A percentile compares a stretch with the other conserved stretches of the same genome.
These are phyloP conservation scores for Strigops habroptila DNA, from an alignment of 2,113 vertebrate species.

Conservation along the genomic window DNA sequence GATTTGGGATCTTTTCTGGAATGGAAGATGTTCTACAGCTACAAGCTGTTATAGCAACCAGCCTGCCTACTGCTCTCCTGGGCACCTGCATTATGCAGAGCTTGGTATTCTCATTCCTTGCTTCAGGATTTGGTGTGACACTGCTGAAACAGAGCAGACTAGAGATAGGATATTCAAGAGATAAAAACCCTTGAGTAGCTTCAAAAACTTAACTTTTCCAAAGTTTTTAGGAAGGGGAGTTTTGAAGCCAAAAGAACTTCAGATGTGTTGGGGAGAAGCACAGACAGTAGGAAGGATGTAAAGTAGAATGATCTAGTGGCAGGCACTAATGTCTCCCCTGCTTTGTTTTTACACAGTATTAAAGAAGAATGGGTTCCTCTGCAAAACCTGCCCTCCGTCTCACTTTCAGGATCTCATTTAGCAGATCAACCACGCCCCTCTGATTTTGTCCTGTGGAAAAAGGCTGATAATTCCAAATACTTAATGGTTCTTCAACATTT, in stretches of 20 bases:
- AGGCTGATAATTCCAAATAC: background rate
- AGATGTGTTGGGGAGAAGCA: background rate
- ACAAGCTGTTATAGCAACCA: constrained; percentile 56
- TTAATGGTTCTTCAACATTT: background rate
- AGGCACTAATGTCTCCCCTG: background rate
- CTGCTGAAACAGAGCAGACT: constrained; percentile 19
- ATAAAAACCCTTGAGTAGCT: background rate
- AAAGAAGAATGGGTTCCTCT: background rate
- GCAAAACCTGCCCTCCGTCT: background rate
- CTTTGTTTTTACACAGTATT: background rate
- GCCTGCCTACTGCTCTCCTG: constrained; percentile 46
- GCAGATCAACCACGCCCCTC: background rate
- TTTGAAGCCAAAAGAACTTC: background rate
- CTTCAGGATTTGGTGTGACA: constrained; percentile 34
- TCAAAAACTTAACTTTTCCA: background rate
- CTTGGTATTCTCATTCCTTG: background rate
- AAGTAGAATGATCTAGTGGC: background rate
- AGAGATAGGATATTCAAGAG: background rate
- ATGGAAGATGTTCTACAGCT: constrained; percentile 45
- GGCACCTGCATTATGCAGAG: constrained; percentile 43
- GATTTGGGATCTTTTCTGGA: constrained; percentile 56
- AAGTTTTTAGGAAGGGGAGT: background rate
- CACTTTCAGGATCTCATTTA: background rate
- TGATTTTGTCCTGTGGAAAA: background rate
- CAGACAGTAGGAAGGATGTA: background rate